Conservation (phyloP, 2,888 invertebrate genomes). For the Microchrysa polita region DNA sequence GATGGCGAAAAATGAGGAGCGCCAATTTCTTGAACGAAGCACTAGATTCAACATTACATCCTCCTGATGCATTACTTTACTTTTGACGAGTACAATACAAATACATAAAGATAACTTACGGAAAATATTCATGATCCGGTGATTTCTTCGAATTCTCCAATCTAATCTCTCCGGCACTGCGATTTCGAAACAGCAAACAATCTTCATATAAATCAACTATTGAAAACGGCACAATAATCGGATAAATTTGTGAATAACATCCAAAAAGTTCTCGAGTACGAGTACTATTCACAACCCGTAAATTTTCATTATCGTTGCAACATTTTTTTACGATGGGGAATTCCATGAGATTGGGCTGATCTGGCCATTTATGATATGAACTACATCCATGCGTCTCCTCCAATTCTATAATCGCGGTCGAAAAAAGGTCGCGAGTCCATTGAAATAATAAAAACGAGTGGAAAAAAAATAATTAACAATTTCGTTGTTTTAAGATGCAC, state of each 20-base stretch:
- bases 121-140: slow-evolving; percentile 15
- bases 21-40: too few species aligned
- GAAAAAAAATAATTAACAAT: too few species aligned
- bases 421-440: background rate
- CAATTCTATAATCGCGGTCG: background rate
- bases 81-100: too few species aligned
- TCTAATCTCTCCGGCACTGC: background rate
- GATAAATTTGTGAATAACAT: slow-evolving; percentile 16
- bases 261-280: slow-evolving; percentile 5
- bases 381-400: background rate
- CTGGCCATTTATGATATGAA: slow-evolving; percentile 5
- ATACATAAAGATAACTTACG: slow-evolving; percentile 14
- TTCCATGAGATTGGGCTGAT: background rate
- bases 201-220: slow-evolving; percentile 29
- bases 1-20: too few species aligned
- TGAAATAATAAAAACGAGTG: background rate
- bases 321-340: slow-evolving; percentile 22
- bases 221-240: slow-evolving; percentile 10
- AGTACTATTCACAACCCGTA: slow-evolving; percentile 10
- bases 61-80: too few species aligned
- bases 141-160: background rate
- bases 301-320: slow-evolving; percentile 25
- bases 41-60: too few species aligned
- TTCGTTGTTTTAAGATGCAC: too few species aligned
- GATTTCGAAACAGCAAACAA: slow-evolving; percentile 30